A percentile compares a stretch with the other conserved stretches of the same genome.
These are phyloP conservation scores for Ardeotis arabs DNA, from an alignment of 2,113 vertebrate species.

Conservation along the genomic window DNA sequence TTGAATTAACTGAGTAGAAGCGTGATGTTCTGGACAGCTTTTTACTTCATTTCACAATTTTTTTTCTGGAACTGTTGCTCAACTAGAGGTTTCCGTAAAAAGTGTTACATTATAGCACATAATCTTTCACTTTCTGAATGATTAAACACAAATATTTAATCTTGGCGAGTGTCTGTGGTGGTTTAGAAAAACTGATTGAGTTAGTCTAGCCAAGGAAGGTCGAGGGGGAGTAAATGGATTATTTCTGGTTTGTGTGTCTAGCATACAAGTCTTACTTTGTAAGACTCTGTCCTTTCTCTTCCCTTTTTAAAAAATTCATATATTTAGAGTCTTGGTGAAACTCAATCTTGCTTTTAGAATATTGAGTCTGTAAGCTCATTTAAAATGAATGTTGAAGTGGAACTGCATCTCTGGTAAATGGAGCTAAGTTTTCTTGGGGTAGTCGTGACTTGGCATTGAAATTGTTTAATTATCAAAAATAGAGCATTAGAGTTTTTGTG, in stretches of 20 bases:
- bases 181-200: slow-evolving; percentile 45
- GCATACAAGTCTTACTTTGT: not conserved
- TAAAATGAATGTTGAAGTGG: not conserved
- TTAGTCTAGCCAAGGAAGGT: slow-evolving; percentile 21
- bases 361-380: not conserved
- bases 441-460: not conserved
- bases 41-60: slow-evolving; percentile 54
- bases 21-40: slow-evolving; percentile 4
- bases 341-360: not conserved
- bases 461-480: slow-evolving; percentile 10
- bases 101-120: slow-evolving; percentile 1
- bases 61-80: slow-evolving; percentile 33
- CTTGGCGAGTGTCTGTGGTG: slow-evolving; percentile 41
- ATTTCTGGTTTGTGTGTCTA: slow-evolving; percentile 41
- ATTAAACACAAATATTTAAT: slow-evolving; percentile 60
- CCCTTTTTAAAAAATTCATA: not conserved
- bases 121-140: slow-evolving; percentile 63
- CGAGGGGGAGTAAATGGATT: slow-evolving; percentile 9
- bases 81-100: slow-evolving; percentile 44
- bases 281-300: not conserved
- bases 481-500: not conserved
- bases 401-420: not conserved
- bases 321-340: not conserved
- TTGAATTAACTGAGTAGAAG: not conserved
- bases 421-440: not conserved